These are phyloP conservation scores for Blera fallax DNA, from an alignment of 2,888 invertebrate species.

Conservation along the genomic window DNA sequence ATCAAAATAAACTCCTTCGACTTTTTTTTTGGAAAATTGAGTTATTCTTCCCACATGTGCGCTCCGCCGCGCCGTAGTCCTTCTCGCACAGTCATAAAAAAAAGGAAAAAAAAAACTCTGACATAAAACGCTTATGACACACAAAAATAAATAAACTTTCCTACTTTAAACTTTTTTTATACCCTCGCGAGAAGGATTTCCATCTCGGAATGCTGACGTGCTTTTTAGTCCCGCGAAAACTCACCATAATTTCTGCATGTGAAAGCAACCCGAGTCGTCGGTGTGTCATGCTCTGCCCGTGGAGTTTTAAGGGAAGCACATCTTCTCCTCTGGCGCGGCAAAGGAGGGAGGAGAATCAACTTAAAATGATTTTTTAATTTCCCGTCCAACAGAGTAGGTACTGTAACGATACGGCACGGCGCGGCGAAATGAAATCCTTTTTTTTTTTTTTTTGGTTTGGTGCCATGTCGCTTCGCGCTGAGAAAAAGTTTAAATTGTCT, in stretches of 20 bases:
- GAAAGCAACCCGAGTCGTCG: background rate
- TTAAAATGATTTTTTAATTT: conserved; percentile 36
- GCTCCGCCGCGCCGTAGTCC: background rate
- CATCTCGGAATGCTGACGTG: conserved; percentile 12
- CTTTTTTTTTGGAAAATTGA: background rate
- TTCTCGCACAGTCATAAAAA: background rate
- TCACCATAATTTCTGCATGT: background rate
- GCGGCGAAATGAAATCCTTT: background rate
- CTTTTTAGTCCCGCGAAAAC: background rate
- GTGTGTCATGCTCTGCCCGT: background rate
- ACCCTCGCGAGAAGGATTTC: background rate
- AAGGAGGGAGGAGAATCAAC: background rate
- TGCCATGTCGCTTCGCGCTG: background rate
- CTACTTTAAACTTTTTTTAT: conserved; percentile 6
- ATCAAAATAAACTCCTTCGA: background rate
- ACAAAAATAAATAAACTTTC: conserved; percentile 23
- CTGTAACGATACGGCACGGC: background rate
- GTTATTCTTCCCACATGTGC: background rate
- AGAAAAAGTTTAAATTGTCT: conserved; percentile 31
- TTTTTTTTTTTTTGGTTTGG: too few species aligned
- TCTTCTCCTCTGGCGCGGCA: background rate
- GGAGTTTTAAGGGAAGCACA: background rate
- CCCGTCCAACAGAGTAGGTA: background rate
- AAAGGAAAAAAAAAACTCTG: background rate
- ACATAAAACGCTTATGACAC: conserved; percentile 32